Base-by-base conservation (phyloP, 2,888 invertebrate species). In the Antheraea assamensis region DNA sequence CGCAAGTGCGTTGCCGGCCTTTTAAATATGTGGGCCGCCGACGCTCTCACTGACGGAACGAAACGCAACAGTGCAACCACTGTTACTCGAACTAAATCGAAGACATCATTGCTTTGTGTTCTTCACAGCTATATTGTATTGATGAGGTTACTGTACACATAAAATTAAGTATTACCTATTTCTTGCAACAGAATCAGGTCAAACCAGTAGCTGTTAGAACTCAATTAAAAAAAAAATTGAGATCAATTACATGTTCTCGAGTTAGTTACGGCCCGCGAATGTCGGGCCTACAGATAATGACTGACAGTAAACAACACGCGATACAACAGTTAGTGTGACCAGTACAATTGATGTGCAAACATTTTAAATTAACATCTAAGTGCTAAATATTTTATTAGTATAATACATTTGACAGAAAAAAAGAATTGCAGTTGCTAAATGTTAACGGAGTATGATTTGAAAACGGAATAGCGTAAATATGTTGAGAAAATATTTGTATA, bases 251-350 rank as follows among this genome's bases (percentile, higher is more conserved):
- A 35, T 17, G 61, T 35, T 68, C 35, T 68, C 68, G 68, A n/a
- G n/a, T 35, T 68, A 35, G 68, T 68, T 68, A 35, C 68, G 68
- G 68, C 21, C 68, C 35, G n/a, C 68, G 19, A 68, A 31, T 68
- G 35, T 31, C 68, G 68, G 61, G 68, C 35, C 68, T 68, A 68
- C 68, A 8, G 35, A 68, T 68, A 68, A 68, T 68, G 35, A 68
- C n/a, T 68, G 68, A 35, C 35, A 68, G 68, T 13, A 7, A 15
- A 35, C n/a, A 35, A n/a, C 68, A 68, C 68, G 68, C 35, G 35
- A 68, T n/a, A 31, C n/a, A 31, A 35, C n/a, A 24, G 68, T 68
- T 68, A 68, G 31, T 68, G 31, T 35, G 68, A 35, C 68, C 31
- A 68, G 35, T 35, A 68, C 21, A 68, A 35, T 35, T 68, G 68